These are phyloP conservation scores for Cataglyphis rosenhaueri DNA, from an alignment of 2,888 invertebrate genomes.

Conservation along the genomic window DNA sequence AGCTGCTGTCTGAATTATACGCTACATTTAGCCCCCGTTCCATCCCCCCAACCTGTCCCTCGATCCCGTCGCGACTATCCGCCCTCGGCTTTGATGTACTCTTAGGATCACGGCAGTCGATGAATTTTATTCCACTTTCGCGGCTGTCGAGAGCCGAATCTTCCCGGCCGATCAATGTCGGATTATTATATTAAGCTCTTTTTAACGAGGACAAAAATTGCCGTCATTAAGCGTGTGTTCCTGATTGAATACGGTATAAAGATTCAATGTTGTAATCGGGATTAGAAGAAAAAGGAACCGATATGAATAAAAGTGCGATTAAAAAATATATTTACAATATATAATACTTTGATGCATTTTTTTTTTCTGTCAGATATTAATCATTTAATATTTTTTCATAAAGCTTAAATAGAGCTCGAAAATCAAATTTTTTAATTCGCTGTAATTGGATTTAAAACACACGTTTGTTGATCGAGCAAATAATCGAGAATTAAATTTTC, in stretches of 20 bases:
- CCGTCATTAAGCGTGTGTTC: background rate
- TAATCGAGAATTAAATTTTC: background rate
- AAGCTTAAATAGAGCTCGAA: background rate
- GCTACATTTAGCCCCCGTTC: conserved; percentile 81
- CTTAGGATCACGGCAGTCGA: conserved; percentile 74
- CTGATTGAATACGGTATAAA: background rate
- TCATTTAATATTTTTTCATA: background rate
- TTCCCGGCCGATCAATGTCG: conserved; percentile 61
- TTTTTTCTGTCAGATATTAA: background rate
- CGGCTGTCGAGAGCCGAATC: conserved; percentile 59
- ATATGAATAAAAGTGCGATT: background rate
- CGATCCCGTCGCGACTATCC: conserved; percentile 54
- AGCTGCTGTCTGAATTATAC: conserved; percentile 84
- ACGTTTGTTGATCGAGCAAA: background rate
- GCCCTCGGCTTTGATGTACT: conserved; percentile 77
- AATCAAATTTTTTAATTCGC: background rate
- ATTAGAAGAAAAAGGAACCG: background rate
- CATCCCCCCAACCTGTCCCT: conserved; percentile 72
- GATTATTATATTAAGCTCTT: conserved; percentile 69
- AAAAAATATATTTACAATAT: background rate
- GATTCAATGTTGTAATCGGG: background rate
- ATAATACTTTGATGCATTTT: background rate
- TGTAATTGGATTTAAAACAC: background rate
- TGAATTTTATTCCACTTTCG: conserved; percentile 80
- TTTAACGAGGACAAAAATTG: conserved; percentile 44